Conservation (phyloP, 1,140 invertebrate species). For the Drosophila arizonae region DNA sequence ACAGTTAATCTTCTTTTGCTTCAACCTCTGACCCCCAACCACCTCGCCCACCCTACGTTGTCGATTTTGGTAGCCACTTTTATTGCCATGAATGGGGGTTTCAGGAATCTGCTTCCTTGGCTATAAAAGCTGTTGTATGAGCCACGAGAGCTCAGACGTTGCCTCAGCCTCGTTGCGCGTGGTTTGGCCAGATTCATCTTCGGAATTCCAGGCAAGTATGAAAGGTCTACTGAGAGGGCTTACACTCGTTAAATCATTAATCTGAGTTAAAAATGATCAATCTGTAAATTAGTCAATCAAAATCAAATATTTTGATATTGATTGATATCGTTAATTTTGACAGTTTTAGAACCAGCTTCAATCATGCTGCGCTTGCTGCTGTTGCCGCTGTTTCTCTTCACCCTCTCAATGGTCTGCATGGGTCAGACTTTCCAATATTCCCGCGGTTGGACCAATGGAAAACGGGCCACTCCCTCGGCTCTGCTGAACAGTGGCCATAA, state of each 20-base stretch:
- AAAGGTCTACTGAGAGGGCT: neutral
- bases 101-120: slow-evolving; percentile 41
- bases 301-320: too few relatives aligned
- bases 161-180: slow-evolving; percentile 30
- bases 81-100: slow-evolving; percentile 38
- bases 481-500: slow-evolving; percentile 48
- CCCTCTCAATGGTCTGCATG: slow-evolving; percentile 72
- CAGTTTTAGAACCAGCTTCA: slow-evolving; percentile 1
- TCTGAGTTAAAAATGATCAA: too few relatives aligned
- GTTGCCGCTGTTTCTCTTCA: slow-evolving; percentile 70
- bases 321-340: neutral
- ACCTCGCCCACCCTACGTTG: neutral
- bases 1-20: slow-evolving; percentile 66
- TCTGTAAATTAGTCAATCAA: too few relatives aligned
- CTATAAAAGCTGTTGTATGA: slow-evolving; percentile 61
- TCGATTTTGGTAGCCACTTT: slow-evolving; percentile 15
- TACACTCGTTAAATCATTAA: neutral
- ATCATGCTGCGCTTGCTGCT: slow-evolving; percentile 70
- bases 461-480: slow-evolving; percentile 83
- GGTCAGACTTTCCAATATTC: slow-evolving; percentile 89
- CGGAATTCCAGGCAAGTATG: slow-evolving; percentile 18
- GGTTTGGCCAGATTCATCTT: slow-evolving; percentile 24
- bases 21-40: neutral
- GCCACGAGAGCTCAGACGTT: slow-evolving; percentile 52
- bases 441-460: slow-evolving; percentile 89